phyloP scores from a whole-genome alignment of 2,113 vertebrate genomes.

The Thinocorus orbignyianus region DNA sequence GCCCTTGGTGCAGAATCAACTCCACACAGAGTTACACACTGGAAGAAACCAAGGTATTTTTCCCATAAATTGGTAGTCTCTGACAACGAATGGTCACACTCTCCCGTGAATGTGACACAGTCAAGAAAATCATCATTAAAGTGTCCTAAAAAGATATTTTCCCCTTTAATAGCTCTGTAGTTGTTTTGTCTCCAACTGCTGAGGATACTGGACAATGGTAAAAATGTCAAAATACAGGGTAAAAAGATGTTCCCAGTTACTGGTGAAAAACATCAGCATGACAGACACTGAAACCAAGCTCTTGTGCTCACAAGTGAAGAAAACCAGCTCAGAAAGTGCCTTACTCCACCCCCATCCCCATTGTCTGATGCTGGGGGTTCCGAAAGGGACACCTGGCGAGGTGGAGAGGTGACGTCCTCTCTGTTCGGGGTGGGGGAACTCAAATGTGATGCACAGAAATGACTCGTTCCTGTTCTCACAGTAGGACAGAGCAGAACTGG shows the following conservation, averaged over 20 bases:
- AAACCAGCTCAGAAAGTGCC: fast-evolving
- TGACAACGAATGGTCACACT: background rate
- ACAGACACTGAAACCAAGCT: background rate
- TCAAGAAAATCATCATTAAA: background rate
- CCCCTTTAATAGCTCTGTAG: background rate
- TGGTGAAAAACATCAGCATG: background rate
- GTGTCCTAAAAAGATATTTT: background rate
- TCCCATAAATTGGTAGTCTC: background rate
- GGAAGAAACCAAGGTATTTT: background rate
- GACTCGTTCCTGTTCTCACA: background rate
- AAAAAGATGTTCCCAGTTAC: background rate
- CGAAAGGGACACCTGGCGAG: background rate
- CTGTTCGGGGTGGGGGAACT: background rate
- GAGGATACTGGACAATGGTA: background rate
- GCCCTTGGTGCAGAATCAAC: background rate
- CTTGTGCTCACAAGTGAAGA: background rate
- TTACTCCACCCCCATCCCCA: background rate
- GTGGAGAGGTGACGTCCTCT: background rate
- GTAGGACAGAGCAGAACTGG: background rate
- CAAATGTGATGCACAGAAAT: background rate
- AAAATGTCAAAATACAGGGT: background rate
- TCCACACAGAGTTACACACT: background rate
- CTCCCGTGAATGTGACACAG: background rate
- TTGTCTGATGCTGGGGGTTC: background rate
- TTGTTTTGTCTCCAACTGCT: background rate